Evolutionary conservation across 2,888 invertebrate genomes (phyloP).

Genomic region (Hydrotaea diabolus): DNA sequence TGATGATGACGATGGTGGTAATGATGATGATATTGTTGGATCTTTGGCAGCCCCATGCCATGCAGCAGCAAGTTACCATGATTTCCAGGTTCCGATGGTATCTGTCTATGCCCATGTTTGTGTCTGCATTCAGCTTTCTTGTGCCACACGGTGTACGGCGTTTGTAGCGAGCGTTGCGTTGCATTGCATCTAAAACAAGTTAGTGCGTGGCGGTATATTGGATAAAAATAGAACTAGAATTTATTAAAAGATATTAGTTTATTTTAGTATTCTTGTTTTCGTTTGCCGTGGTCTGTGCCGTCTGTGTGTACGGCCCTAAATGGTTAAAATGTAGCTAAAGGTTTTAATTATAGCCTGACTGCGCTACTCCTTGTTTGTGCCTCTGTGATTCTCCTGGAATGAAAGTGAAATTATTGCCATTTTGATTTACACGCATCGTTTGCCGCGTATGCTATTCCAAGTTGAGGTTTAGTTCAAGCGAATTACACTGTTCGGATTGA

Average conservation of each 20-base stretch:
- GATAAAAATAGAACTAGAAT: constrained; percentile 23
- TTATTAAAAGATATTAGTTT: constrained; percentile 17
- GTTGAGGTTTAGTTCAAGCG: too few relatives aligned
- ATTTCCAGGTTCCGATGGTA: not conserved
- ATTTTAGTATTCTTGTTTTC: not conserved
- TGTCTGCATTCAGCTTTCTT: not conserved
- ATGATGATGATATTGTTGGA: not conserved
- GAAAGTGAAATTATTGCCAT: constrained; percentile 9
- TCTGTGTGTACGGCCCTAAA: not conserved
- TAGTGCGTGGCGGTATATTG: not conserved
- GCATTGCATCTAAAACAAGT: not conserved
- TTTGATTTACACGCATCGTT: too few relatives aligned
- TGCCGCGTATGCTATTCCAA: too few relatives aligned
- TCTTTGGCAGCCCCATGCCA: not conserved
- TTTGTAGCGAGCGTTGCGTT: too few relatives aligned
- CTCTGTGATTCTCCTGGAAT: not conserved
- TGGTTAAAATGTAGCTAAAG: constrained; percentile 5
- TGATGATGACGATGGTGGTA: not conserved
- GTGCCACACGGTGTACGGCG: not conserved
- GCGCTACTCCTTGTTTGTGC: not conserved
- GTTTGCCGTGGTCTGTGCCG: too few relatives aligned
- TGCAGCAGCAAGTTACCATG: not conserved
- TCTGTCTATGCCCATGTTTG: not conserved
- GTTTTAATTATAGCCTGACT: not conserved
- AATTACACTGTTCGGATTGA: too few relatives aligned